A percentile compares a stretch with the other conserved stretches of the same genome.
Conservation (phyloP, 2,113 vertebrate species). For the Nematolebias whitei region DNA sequence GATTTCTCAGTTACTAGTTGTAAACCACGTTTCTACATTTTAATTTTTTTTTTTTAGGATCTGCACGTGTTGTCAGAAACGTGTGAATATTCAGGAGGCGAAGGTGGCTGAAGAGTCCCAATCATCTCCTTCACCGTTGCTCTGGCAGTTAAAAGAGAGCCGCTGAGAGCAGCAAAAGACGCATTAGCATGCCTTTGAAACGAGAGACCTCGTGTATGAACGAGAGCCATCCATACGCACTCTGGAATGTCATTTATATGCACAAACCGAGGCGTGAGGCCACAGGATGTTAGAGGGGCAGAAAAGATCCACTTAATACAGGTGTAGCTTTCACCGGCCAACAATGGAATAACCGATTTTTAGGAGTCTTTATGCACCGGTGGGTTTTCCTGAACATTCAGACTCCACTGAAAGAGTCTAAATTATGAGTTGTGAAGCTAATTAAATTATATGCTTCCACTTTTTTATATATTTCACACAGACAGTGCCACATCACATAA, state of each 20-base stretch:
- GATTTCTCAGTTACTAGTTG: neutral
- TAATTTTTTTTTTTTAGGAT: conserved; percentile 29
- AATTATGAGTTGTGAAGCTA: conserved; percentile 21
- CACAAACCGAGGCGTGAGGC: conserved; percentile 70
- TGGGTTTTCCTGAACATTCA: conserved; percentile 45
- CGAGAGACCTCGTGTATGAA: conserved; percentile 73
- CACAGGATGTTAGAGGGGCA: conserved; percentile 61
- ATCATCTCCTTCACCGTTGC: conserved; percentile 73
- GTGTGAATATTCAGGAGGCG: conserved; percentile 69
- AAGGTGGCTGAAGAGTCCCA: conserved; percentile 66
- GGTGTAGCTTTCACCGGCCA: conserved; percentile 65
- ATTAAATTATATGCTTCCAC: conserved; percentile 35
- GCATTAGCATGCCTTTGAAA: conserved; percentile 80
- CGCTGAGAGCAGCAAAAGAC: conserved; percentile 60
- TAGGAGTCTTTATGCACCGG: conserved; percentile 41
- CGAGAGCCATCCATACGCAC: conserved; percentile 70
- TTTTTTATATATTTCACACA: conserved; percentile 21
- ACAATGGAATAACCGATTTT: conserved; percentile 48
- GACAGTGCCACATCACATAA: conserved; percentile 25
- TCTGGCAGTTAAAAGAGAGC: conserved; percentile 66
- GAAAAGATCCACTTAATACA: conserved; percentile 59
- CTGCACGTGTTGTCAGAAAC: conserved; percentile 37
- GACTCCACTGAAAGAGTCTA: conserved; percentile 27
- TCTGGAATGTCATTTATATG: conserved; percentile 79
- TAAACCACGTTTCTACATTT: no score